A percentile compares a stretch with the other conserved stretches of the same genome.
phyloP scores from a whole-genome alignment of 2,797 vertebrate species.

The Cirrhinus mrigala region DNA sequence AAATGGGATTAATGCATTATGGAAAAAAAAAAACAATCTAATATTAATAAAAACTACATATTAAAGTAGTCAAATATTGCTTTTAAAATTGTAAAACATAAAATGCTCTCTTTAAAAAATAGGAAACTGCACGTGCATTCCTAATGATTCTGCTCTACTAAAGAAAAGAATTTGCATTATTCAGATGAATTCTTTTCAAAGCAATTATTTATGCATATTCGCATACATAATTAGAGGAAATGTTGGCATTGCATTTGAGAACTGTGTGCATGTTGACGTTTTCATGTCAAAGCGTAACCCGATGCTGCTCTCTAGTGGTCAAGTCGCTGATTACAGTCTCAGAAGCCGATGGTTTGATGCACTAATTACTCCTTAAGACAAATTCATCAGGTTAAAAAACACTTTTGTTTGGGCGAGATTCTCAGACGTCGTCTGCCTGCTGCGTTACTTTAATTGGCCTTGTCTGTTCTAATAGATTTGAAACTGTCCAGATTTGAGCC shows the following conservation, averaged over 20 bases:
- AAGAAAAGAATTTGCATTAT: neutral
- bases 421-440: neutral
- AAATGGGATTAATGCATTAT: too few species aligned
- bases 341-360: neutral
- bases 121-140: neutral
- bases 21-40: neutral
- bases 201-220: neutral
- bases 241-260: neutral
- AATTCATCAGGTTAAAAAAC: neutral
- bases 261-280: neutral
- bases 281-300: neutral
- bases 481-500: conserved; percentile 46
- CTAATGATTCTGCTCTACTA: neutral
- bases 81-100: neutral
- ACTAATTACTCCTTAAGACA: neutral
- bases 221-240: neutral
- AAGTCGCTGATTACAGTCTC: neutral
- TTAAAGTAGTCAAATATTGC: neutral
- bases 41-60: neutral
- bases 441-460: neutral
- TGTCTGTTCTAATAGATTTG: conserved; percentile 7
- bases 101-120: neutral
- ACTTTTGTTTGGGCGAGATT: neutral
- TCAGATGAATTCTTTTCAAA: neutral
- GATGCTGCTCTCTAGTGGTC: conserved; percentile 33